These are phyloP conservation scores for Zosterops hypoxanthus DNA, from an alignment of 2,113 vertebrate genomes.

Conservation along the genomic window DNA sequence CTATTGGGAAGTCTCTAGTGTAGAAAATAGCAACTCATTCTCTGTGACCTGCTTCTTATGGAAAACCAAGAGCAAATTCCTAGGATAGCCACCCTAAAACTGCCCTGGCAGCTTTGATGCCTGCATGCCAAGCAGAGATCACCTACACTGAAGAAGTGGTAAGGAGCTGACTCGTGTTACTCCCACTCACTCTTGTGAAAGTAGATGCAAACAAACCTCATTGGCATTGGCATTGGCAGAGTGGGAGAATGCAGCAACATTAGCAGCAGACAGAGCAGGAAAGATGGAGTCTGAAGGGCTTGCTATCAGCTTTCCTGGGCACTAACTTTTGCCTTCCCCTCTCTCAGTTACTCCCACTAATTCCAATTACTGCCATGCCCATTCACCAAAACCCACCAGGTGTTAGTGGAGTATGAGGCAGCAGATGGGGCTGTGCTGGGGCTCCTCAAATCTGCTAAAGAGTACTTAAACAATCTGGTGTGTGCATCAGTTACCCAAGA, in stretches of 20 bases:
- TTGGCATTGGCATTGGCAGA: background rate
- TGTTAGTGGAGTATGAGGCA: background rate
- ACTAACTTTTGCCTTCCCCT: background rate
- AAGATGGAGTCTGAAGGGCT: background rate
- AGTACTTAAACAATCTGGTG: background rate
- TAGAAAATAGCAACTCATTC: background rate
- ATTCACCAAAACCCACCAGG: background rate
- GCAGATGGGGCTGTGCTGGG: background rate
- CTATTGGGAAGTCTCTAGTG: background rate
- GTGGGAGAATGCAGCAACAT: background rate
- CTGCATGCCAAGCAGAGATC: background rate
- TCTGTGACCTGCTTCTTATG: background rate
- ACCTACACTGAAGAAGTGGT: background rate
- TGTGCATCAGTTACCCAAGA: background rate
- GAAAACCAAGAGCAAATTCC: background rate
- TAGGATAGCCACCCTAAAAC: background rate
- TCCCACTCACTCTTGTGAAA: constrained; percentile 9
- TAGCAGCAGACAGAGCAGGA: background rate
- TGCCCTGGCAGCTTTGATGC: fast-evolving
- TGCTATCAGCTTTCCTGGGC: background rate
- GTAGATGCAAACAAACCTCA: background rate
- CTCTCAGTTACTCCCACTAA: background rate
- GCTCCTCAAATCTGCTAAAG: background rate
- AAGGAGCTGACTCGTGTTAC: background rate
- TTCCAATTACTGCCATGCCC: background rate